A percentile compares a stretch with the other conserved stretches of the same genome.
Conservation (phyloP, 2,888 invertebrate genomes). For the Carpatolechia fugitivella region DNA sequence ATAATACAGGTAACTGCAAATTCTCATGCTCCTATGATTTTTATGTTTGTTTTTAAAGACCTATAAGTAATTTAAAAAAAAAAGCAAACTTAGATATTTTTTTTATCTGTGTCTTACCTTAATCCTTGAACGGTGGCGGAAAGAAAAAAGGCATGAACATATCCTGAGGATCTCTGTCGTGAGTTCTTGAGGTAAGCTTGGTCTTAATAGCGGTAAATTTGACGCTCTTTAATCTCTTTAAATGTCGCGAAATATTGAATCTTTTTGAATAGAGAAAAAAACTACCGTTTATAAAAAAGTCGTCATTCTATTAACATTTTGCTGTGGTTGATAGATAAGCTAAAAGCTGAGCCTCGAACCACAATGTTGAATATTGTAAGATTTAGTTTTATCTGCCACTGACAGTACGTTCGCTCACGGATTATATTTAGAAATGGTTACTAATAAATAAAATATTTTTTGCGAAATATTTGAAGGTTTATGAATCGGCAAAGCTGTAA, state of each 20-base stretch:
- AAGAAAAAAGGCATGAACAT: slow-evolving; percentile 36
- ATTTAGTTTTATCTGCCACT: background rate
- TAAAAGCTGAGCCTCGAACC: background rate
- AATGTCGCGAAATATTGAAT: slow-evolving; percentile 8
- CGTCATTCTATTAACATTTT: background rate
- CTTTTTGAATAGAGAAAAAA: slow-evolving; percentile 24
- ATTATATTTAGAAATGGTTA: too few species aligned
- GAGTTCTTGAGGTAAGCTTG: background rate
- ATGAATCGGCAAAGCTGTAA: too few species aligned
- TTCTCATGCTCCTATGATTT: too few species aligned
- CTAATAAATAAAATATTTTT: too few species aligned
- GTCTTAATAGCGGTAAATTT: background rate
- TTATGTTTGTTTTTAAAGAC: too few species aligned
- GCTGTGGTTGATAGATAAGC: background rate
- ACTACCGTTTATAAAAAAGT: slow-evolving; percentile 20
- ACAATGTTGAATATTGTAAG: background rate
- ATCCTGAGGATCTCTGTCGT: slow-evolving; percentile 18
- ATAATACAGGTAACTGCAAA: too few species aligned
- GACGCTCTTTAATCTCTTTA: slow-evolving; percentile 1
- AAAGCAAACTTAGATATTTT: too few species aligned
- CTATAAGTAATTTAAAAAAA: too few species aligned
- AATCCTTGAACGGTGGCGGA: background rate
- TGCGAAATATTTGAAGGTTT: too few species aligned
- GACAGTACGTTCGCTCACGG: background rate
- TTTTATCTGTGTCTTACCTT: slow-evolving; percentile 2